Percentiles rank a stretch among this genome's conserved stretches.
These are phyloP conservation scores for Microcebus tavaratra DNA, from an alignment of 2,113 vertebrate genomes.

Conservation along the genomic window DNA sequence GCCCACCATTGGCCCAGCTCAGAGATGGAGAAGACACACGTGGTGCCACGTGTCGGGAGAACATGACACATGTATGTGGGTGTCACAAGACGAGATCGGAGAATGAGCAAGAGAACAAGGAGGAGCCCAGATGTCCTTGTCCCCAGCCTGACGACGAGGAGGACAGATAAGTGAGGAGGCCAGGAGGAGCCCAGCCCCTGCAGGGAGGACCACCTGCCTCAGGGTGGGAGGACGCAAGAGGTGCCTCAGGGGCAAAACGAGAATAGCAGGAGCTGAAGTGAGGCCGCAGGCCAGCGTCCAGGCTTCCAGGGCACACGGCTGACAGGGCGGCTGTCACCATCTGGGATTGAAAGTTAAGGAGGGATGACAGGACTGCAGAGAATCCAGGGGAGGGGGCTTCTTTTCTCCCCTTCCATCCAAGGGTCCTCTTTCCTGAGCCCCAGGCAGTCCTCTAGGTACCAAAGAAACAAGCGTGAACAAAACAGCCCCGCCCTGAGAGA, in stretches of 20 bases:
- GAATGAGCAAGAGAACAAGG: rapidly evolving
- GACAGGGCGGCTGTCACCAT: not conserved
- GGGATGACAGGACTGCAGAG: not conserved
- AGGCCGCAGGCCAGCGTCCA: not conserved
- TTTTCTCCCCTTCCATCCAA: not conserved
- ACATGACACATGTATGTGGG: not conserved
- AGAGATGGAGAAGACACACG: not conserved
- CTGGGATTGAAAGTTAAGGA: not conserved
- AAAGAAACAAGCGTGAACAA: not conserved
- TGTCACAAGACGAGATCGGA: not conserved
- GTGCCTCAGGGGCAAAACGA: not conserved
- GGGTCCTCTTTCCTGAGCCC: not conserved
- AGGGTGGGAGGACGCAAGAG: not conserved
- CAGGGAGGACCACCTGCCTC: not conserved
- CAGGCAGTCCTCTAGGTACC: not conserved
- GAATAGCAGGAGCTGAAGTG: not conserved
- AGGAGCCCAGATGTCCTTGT: not conserved
- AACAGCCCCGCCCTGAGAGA: not conserved
- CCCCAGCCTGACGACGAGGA: not conserved
- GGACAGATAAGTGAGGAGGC: rapidly evolving
- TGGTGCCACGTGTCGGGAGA: rapidly evolving
- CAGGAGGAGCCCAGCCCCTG: not conserved
- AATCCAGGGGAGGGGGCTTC: not conserved
- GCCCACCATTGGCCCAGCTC: not conserved
- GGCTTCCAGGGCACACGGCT: rapidly evolving